Conservation (phyloP, 1,140 invertebrate genomes). For the Drosophila kohkoa region DNA sequence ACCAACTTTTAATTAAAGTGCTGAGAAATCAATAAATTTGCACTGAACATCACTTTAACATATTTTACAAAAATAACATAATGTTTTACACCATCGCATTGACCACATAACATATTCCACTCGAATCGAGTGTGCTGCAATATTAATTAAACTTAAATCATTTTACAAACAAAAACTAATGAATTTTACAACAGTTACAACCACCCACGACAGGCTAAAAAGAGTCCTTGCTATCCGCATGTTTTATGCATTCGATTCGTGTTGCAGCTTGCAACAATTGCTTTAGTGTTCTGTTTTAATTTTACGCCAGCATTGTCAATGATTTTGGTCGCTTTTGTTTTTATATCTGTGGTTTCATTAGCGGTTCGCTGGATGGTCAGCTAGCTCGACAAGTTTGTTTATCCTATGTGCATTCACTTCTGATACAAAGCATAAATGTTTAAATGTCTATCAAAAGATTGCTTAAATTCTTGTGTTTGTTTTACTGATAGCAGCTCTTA, state of each 20-base stretch:
- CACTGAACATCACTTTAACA: background rate
- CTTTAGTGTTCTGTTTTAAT: background rate
- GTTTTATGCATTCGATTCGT: slow-evolving; percentile 8
- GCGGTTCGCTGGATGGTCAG: background rate
- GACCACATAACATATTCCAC: slow-evolving; percentile 1
- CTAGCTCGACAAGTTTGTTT: background rate
- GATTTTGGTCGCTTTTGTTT: background rate
- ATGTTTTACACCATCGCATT: background rate
- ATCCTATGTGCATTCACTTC: background rate
- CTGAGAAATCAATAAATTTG: background rate
- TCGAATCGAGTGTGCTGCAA: background rate
- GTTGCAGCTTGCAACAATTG: background rate
- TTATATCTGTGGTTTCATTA: slow-evolving; percentile 11
- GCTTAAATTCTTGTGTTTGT: no score
- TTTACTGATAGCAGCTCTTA: no score
- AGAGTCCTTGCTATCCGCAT: background rate
- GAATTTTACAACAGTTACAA: slow-evolving; percentile 3
- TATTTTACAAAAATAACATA: background rate
- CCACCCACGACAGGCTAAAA: background rate
- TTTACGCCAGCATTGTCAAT: slow-evolving; percentile 5
- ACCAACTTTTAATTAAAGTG: background rate
- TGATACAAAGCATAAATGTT: background rate
- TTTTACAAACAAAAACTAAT: slow-evolving; percentile 7
- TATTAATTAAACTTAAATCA: slow-evolving; percentile 20
- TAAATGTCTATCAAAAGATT: no score